Conservation (phyloP, 2,888 invertebrate genomes). For the Drosophila paramelanica region DNA sequence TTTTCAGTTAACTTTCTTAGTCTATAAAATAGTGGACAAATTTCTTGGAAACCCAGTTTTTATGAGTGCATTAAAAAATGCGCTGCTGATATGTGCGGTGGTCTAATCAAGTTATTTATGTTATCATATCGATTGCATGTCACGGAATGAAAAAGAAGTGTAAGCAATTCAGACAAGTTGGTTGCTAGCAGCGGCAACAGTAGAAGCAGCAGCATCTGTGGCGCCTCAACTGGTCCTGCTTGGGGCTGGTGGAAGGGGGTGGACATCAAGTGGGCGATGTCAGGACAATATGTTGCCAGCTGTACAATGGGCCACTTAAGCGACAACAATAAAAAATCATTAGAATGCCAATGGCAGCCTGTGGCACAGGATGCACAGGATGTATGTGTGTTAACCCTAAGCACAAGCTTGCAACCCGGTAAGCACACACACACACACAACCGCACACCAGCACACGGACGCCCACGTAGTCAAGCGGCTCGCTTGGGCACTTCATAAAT, state of each 20-base stretch:
- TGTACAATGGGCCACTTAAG: conserved; percentile 77
- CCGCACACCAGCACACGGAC: conserved; percentile 6
- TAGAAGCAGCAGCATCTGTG: conserved; percentile 9
- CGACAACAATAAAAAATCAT: conserved; percentile 79
- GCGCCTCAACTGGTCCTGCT: conserved; percentile 4
- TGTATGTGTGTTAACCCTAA: conserved; percentile 29
- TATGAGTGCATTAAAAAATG: conserved; percentile 1
- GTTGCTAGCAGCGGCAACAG: conserved; percentile 6
- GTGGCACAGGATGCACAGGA: conserved; percentile 42
- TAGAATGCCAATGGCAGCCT: conserved; percentile 71
- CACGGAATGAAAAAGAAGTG: conserved; percentile 1
- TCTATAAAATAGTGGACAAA: background rate
- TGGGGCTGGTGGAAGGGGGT: no score
- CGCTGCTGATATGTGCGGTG: background rate
- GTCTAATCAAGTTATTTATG: conserved; percentile 15
- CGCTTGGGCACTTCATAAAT: conserved; percentile 74
- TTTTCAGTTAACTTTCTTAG: background rate
- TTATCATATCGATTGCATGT: conserved; percentile 15
- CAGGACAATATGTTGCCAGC: conserved; percentile 73
- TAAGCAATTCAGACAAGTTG: conserved; percentile 29
- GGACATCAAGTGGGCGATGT: conserved; percentile 43
- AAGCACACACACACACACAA: background rate
- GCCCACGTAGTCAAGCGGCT: conserved; percentile 41
- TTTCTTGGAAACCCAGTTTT: conserved; percentile 3
- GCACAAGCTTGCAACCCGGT: conserved; percentile 12